These are phyloP conservation scores for Polyergus mexicanus DNA, from an alignment of 1,140 invertebrate genomes.

Conservation along the genomic window DNA sequence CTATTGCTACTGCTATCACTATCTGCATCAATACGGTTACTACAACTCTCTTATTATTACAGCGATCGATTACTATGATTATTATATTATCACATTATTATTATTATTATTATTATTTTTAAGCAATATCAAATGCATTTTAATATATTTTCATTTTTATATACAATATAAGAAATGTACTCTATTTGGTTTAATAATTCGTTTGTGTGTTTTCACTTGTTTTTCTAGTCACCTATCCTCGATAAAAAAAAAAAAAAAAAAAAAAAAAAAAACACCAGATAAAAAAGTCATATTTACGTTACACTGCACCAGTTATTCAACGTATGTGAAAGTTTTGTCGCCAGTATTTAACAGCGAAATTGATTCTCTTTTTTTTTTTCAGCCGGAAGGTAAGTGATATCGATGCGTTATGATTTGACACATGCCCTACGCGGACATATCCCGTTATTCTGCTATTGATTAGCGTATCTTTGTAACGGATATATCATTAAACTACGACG, in stretches of 20 bases:
- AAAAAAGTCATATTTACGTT: background rate
- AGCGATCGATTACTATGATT: slow-evolving; percentile 83
- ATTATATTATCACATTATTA: slow-evolving; percentile 81
- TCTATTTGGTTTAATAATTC: slow-evolving; percentile 86
- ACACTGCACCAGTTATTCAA: slow-evolving; percentile 1
- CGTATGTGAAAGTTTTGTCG: background rate
- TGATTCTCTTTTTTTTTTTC: slow-evolving; percentile 74
- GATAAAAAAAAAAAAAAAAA: background rate
- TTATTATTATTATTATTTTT: slow-evolving; percentile 82
- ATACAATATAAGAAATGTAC: slow-evolving; percentile 86
- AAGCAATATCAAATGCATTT: slow-evolving; percentile 86
- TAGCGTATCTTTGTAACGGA: background rate
- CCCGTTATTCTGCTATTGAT: background rate
- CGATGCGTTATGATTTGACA: slow-evolving; percentile 28
- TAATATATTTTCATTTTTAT: slow-evolving; percentile 87
- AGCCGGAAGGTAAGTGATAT: slow-evolving; percentile 82
- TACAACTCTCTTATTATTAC: slow-evolving; percentile 40
- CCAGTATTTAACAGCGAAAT: background rate
- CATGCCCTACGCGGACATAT: background rate
- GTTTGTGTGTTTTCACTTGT: slow-evolving; percentile 84
- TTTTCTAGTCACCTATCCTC: slow-evolving; percentile 82
- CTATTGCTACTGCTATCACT: slow-evolving; percentile 44
- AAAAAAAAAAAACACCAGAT: too few relatives aligned
- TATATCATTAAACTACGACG: background rate
- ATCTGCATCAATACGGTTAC: slow-evolving; percentile 42